These are phyloP conservation scores for Andrena camellia DNA, from an alignment of 2,888 invertebrate genomes.

Conservation along the genomic window DNA sequence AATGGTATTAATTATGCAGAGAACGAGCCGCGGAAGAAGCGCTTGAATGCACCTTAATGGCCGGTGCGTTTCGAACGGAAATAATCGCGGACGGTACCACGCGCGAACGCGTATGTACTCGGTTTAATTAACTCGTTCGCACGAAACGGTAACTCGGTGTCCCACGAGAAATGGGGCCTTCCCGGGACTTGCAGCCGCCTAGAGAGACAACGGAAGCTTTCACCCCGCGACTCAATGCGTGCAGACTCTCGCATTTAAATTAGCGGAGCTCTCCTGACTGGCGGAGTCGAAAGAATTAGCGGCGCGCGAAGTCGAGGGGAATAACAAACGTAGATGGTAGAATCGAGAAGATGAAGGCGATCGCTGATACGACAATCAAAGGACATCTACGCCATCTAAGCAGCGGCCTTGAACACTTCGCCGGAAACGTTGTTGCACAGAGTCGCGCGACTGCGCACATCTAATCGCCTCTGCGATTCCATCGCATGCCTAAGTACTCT, in stretches of 20 bases:
- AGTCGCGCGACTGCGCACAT: slow-evolving; percentile 47
- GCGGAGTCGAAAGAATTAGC: slow-evolving; percentile 9
- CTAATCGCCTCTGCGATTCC: slow-evolving; percentile 54
- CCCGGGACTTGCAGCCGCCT: slow-evolving; percentile 45
- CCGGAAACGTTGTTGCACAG: slow-evolving; percentile 53
- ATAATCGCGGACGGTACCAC: slow-evolving; percentile 27
- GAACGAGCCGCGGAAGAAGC: slow-evolving; percentile 26
- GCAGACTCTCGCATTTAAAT: slow-evolving; percentile 49
- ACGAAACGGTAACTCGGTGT: slow-evolving; percentile 65
- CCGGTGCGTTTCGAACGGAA: slow-evolving; percentile 6
- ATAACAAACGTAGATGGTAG: slow-evolving; percentile 25
- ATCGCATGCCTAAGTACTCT: slow-evolving; percentile 32
- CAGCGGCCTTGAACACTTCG: slow-evolving; percentile 59
- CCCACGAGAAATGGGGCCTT: slow-evolving; percentile 62
- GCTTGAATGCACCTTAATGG: background rate
- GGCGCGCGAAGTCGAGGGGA: background rate
- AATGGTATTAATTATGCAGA: slow-evolving; percentile 49
- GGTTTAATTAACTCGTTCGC: slow-evolving; percentile 72
- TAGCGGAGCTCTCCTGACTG: slow-evolving; percentile 28
- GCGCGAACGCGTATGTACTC: slow-evolving; percentile 34
- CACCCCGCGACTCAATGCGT: slow-evolving; percentile 57
- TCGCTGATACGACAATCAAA: slow-evolving; percentile 44
- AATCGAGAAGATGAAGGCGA: background rate
- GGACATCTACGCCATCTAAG: slow-evolving; percentile 41
- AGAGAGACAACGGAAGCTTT: slow-evolving; percentile 68